Evolutionary conservation across 53 echinoderm and acorn worm genomes (phyloP).

Genomic region (Crossaster papposus): DNA sequence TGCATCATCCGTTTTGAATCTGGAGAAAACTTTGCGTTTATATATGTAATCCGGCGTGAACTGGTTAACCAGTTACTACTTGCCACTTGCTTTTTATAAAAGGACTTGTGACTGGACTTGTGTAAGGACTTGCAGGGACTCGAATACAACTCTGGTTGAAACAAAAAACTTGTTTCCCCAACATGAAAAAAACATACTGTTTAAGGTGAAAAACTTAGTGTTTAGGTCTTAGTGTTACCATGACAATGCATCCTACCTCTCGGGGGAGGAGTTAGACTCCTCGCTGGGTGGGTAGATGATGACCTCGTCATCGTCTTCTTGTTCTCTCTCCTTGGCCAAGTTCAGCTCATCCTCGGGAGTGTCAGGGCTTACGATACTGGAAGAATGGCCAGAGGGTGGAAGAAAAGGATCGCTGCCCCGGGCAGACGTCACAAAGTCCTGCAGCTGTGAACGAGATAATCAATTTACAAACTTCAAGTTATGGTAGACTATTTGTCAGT

Average conservation of each 20-base stretch:
- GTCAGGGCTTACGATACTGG: constrained; percentile 33
- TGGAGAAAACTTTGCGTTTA: too few species aligned
- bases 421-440: constrained; percentile 72
- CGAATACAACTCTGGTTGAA: too few species aligned
- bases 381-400: constrained; percentile 10
- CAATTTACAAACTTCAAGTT: not conserved
- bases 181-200: too few species aligned
- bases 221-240: not conserved
- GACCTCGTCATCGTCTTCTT: constrained; percentile 73
- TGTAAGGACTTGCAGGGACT: too few species aligned
- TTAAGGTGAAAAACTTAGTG: too few species aligned
- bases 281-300: constrained; percentile 89
- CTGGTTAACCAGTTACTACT: too few species aligned
- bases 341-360: constrained; percentile 67
- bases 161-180: too few species aligned
- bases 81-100: too few species aligned
- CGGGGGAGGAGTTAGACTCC: constrained; percentile 70
- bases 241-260: constrained; percentile 51
- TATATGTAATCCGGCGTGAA: too few species aligned
- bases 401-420: constrained; percentile 83
- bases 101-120: too few species aligned
- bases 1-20: too few species aligned
- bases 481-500: too few species aligned
- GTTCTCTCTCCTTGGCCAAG: constrained; percentile 56
- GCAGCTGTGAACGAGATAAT: constrained; percentile 21